Evolutionary conservation across 2,888 invertebrate species (phyloP), one percentile per base, ranked within the genome.

Genomic region (Erebia palarica): DNA sequence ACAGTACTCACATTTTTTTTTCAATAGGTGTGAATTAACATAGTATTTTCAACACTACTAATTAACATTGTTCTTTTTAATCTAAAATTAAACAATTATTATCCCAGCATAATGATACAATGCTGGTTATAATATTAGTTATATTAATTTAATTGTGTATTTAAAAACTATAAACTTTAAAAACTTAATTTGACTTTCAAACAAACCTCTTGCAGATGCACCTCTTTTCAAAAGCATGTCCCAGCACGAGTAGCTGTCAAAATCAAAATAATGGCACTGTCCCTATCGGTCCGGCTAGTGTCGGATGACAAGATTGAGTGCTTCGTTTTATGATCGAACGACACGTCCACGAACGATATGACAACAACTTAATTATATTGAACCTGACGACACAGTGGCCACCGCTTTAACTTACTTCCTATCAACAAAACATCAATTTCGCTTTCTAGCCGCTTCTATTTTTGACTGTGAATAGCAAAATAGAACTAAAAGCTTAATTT

Each of bases 251-350:
- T 58, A 76, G 79, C 81, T 82, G 83, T 84, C 84, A 82, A 78
- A 78, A 78, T 69, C 79, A 82, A 85, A 87, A 84, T 84, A 85
- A 86, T 85, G 79, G 82, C 77, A 83, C 81, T 78, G 79, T 78
- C 81, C 83, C 82, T 59, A 65, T 44, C 18, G 21, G 27, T 78
- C 81, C 81, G 82, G 36, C 7, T 7, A 7, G 27, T 76, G 79
- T 78, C 81, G 81, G 82, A 79, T 61, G 57, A 75, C 78, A 75
- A 80, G 80, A 83, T 81, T 75, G 80, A 82, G 78, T 78, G 78
- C 78, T 76, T 75, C 65, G 74, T 69, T 80, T 80, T 83, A 84
- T 85, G 85, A 84, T 82, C 78, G 82, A 86, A 75, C 77, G 82
- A 76, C 77, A 11, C 11, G 44, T 16, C 44, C 44, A 16, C 61